Base-by-base conservation (phyloP, 2,797 vertebrate species). In the Enteromius anoplus region DNA sequence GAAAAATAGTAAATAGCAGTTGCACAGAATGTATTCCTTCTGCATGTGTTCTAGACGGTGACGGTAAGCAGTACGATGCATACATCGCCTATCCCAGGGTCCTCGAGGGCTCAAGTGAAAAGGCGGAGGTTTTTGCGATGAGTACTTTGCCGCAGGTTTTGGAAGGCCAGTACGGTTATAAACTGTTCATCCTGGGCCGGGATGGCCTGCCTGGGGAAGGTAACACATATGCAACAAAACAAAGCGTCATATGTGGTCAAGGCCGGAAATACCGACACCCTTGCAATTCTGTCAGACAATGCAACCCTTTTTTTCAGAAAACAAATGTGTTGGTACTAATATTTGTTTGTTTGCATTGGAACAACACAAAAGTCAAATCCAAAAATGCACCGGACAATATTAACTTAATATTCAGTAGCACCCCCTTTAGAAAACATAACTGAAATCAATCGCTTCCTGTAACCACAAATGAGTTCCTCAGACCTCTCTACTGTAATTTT, bases 31-130 rank as follows among this genome's bases (percentile, higher is more conserved):
- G 34, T 75, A 23, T 60, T 40, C 47, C 8, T 21, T 9, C 42
- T 15, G 26, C 40, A 29, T 23, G 10, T 58, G 12, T 53, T 86
- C 84, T 88, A 98, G 97, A 92, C 89, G 91, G 90, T 51, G 96
- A 97, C 88, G 96, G 95, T 51, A 98, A 96, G 89, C 84, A 90
- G 64, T 98, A 96, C 37, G 97, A 98, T 81, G 97, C 97, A 4
- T 99, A 97, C 1, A 92, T 98, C 81, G 91, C 96, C 0, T 97
- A 96, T 87, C 96, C 97, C 4, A 94, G 92, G 84, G 89, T 91
- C 58, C 60, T 81, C 53, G 85, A 86, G n/a, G 71, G 60, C 17
- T 91, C 92, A 72, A 92, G 90, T n/a, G 87, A 92, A n/a, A 89
- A 91, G n/a, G 89, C 94, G 49, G 94, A 96, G 84, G 89, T 81